Evolutionary conservation across 1,140 invertebrate genomes (phyloP).

Genomic region (Hetaerina americana): DNA sequence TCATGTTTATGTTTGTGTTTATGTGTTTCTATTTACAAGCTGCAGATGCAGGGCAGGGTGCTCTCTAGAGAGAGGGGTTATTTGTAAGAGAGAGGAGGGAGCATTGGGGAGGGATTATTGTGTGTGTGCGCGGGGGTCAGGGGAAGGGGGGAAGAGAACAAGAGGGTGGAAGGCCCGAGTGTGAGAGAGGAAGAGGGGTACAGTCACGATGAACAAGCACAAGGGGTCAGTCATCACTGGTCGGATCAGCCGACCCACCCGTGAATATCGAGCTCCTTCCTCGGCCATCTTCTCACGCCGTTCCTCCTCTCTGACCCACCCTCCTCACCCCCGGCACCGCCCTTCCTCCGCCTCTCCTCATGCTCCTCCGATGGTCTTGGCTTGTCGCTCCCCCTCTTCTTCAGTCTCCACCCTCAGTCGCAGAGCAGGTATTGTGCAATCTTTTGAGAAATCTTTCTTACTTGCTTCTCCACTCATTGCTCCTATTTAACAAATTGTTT

Average conservation of each 20-base stretch:
- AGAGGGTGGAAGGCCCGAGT: not conserved
- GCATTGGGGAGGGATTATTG: not conserved
- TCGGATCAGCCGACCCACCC: not conserved
- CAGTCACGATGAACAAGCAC: not conserved
- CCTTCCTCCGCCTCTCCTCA: not conserved
- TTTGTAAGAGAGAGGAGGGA: not conserved
- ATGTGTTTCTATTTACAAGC: not conserved
- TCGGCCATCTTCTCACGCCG: not conserved
- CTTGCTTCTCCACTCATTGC: not conserved
- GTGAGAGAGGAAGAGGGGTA: not conserved
- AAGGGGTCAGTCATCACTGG: not conserved
- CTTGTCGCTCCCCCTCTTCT: not conserved
- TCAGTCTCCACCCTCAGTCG: not conserved
- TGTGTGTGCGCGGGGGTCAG: not conserved
- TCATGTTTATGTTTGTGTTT: not conserved
- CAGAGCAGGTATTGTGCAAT: not conserved
- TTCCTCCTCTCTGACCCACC: not conserved
- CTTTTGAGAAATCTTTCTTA: not conserved
- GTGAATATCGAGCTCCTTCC: not conserved
- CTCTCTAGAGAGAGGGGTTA: not conserved
- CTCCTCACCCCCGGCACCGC: not conserved
- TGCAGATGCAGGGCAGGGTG: not conserved
- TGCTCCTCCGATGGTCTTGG: not conserved
- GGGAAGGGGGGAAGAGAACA: not conserved
- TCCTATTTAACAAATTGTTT: not conserved